phyloP scores from a whole-genome alignment of 2,888 invertebrate genomes.

The Caenorhabditis doughertyi region DNA sequence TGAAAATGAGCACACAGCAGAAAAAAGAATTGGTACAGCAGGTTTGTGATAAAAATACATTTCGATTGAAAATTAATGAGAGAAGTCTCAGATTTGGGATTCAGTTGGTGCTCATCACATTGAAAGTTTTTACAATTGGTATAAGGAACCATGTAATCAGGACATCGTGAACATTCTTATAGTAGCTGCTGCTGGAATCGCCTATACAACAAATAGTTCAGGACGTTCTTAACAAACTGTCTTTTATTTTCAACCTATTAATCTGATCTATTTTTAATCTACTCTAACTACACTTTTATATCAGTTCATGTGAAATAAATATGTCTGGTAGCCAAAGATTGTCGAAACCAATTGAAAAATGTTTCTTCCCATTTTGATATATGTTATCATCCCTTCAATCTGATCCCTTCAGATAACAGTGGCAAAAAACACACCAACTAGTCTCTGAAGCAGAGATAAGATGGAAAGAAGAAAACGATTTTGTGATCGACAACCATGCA shows the following conservation, averaged over 20 bases:
- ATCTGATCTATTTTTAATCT: too few relatives aligned
- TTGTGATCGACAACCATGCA: conserved; percentile 50
- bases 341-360: too few relatives aligned
- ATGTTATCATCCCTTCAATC: neutral
- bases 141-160: neutral
- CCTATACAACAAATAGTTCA: neutral
- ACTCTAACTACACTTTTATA: too few relatives aligned
- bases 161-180: neutral
- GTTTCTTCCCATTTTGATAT: neutral
- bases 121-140: neutral
- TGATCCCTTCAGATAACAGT: neutral
- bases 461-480: conserved; percentile 26
- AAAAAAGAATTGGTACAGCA: neutral
- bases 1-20: neutral
- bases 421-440: conserved; percentile 27
- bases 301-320: too few relatives aligned
- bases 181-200: neutral
- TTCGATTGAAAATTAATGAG: neutral
- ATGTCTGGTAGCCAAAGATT: too few relatives aligned
- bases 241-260: too few relatives aligned
- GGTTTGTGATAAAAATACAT: neutral
- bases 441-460: neutral
- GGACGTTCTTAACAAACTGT: too few relatives aligned
- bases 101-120: conserved; percentile 1
- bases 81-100: neutral